A percentile compares a stretch with the other conserved stretches of the same genome.
phyloP scores from a whole-genome alignment of 2,113 vertebrate species.

The Bothrops jararaca region DNA sequence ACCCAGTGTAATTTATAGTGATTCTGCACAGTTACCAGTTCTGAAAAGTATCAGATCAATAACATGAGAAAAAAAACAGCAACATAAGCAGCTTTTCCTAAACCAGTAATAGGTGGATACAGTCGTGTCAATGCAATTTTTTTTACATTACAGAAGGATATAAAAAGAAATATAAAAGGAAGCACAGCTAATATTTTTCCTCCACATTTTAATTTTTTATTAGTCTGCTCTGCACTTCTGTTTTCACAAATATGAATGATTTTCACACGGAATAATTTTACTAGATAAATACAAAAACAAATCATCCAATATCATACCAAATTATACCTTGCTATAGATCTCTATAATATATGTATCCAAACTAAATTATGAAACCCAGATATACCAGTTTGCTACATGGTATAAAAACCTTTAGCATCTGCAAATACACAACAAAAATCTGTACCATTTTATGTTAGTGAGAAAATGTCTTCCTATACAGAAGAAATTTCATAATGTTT shows the following conservation, averaged over 20 bases:
- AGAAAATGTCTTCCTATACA: not conserved
- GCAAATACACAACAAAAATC: not conserved
- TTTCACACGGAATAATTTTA: constrained; percentile 12
- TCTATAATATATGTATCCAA: constrained; percentile 17
- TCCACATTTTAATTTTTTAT: constrained; percentile 34
- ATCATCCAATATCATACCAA: too few relatives aligned
- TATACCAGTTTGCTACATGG: constrained; percentile 21
- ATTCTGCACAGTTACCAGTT: constrained; percentile 50
- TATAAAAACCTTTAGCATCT: not conserved
- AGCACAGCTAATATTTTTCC: constrained; percentile 30
- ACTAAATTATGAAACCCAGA: not conserved
- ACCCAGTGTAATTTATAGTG: constrained; percentile 63
- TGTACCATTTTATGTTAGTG: not conserved
- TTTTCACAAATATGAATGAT: constrained; percentile 1
- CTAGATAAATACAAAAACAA: constrained; percentile 8
- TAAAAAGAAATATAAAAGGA: constrained; percentile 46
- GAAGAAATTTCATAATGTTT: too few relatives aligned
- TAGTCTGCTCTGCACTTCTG: constrained; percentile 32
- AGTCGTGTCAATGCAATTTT: constrained; percentile 37
- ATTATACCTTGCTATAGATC: constrained; percentile 28
- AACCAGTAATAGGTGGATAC: constrained; percentile 50
- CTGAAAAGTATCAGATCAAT: constrained; percentile 63
- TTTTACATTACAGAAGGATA: constrained; percentile 31
- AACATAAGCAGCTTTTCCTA: constrained; percentile 52
- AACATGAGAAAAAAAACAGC: constrained; percentile 56